Percentiles rank a stretch among this genome's conserved stretches.
Conservation (phyloP, 2,797 vertebrate genomes). For the Myotis planiceps region DNA sequence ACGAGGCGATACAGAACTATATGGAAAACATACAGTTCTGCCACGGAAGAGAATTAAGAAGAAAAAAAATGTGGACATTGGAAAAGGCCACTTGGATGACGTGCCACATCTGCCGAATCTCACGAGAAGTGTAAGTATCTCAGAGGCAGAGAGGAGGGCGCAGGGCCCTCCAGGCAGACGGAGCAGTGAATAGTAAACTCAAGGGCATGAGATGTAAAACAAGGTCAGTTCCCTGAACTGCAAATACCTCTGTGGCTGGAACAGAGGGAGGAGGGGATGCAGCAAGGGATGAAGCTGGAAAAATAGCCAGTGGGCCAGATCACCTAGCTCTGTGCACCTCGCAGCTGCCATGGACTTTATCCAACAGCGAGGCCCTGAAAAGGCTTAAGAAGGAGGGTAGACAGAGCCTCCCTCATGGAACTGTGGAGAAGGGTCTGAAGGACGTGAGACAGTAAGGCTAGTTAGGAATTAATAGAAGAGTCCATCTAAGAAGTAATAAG, state of each 20-base stretch:
- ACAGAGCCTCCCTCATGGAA: not conserved
- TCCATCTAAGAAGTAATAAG: not conserved
- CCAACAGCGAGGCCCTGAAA: not conserved
- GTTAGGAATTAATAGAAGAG: not conserved
- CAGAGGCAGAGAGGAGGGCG: not conserved
- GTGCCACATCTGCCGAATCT: not conserved
- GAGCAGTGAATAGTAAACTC: not conserved
- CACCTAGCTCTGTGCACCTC: not conserved
- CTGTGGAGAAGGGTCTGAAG: constrained; percentile 26
- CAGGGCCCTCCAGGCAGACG: not conserved
- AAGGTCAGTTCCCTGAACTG: constrained; percentile 45
- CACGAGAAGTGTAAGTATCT: not conserved
- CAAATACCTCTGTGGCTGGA: not conserved
- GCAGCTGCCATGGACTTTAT: not conserved
- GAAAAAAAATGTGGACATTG: not conserved
- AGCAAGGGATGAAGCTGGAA: not conserved
- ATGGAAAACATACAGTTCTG: not conserved
- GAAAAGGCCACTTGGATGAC: not conserved
- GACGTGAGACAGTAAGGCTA: not conserved
- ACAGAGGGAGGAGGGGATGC: not conserved
- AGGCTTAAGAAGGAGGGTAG: not conserved
- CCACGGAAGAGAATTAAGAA: not conserved
- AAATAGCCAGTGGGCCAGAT: not conserved
- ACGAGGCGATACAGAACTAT: not conserved
- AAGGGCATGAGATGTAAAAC: constrained; percentile 14